Base-by-base conservation (phyloP, 30 jellyfish, hydroid and myxozoan genomes). In the Calvadosia cruxmelitensis region DNA sequence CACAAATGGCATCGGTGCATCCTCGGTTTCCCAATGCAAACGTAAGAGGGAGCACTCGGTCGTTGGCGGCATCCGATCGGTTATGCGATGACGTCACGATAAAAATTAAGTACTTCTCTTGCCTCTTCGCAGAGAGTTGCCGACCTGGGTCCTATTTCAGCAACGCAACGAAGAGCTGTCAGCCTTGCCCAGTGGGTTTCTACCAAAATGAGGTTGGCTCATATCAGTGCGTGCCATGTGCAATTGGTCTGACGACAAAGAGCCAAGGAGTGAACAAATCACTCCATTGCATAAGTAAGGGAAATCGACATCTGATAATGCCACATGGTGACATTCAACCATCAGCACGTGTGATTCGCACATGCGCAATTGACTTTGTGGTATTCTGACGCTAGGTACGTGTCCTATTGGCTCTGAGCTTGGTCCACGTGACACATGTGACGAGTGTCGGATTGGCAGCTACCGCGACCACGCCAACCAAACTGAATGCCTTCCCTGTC, bases 361-460 rank as follows among this genome's bases (percentile, higher is more conserved):
- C n/a, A n/a, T n/a, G n/a, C n/a, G n/a, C n/a, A n/a, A n/a, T n/a
- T n/a, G n/a, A 36, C 7, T 3, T 31, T 3, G 24, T n/a, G 25
- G 2, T 50, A 26, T 23, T 32, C 5, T 31, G 24, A 27, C 64
- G 67, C 1, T 49, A 86, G 96, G 42, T n/a, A 71, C 52, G 33
- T 89, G 98, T 75, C 82, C 85, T 36, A 86, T 76, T 35, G 98
- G 98, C 49, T 26, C 66, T 23, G 83, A 81, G 53, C 32, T 81
- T 49, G 64, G 34, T 24, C 49, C 73, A 0, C 81, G 85, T 16
- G 78, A 73, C 26, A 49, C 57, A n/a, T 89, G 98, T 63, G 28
- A 57, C 23, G 81, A 65, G 29, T 89, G 98, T 53, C 78, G 76
- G 1, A 64, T 32, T 25, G 94, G 94, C 1, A 83, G 64, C 66